Conservation (phyloP, 2,888 invertebrate genomes). For the Cerceris rybyensis region DNA sequence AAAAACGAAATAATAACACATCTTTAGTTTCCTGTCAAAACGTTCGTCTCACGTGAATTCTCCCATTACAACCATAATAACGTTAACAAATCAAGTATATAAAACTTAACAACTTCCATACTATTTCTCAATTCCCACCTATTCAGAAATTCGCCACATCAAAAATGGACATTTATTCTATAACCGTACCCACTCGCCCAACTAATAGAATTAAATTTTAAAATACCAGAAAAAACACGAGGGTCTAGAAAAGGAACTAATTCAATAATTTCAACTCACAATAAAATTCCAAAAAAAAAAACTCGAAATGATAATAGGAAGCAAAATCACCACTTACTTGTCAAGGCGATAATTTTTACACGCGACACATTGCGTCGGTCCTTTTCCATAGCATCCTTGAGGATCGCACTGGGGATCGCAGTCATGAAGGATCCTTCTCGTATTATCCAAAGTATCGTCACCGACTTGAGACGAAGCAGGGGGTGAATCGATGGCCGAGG, state of each 20-base stretch:
- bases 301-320: background rate
- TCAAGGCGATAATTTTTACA: conserved; percentile 92
- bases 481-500: conserved; percentile 64
- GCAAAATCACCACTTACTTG: conserved; percentile 84
- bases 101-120: no score
- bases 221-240: no score
- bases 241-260: background rate
- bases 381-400: conserved; percentile 93
- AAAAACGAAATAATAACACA: background rate
- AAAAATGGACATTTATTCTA: no score
- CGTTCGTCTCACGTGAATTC: no score
- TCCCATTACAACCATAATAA: no score
- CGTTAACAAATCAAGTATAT: no score
- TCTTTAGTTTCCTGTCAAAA: no score
- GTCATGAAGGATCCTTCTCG: conserved; percentile 83
- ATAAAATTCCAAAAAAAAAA: background rate
- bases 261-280: background rate
- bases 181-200: no score
- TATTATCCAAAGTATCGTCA: conserved; percentile 74
- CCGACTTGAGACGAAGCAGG: conserved; percentile 68
- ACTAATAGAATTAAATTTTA: no score
- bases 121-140: no score
- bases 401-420: conserved; percentile 93
- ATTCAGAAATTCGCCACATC: no score
- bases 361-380: conserved; percentile 91